Percentiles rank a stretch among this genome's conserved stretches.
These are phyloP conservation scores for Hippolais icterina DNA, from an alignment of 2,113 vertebrate species.

Conservation along the genomic window DNA sequence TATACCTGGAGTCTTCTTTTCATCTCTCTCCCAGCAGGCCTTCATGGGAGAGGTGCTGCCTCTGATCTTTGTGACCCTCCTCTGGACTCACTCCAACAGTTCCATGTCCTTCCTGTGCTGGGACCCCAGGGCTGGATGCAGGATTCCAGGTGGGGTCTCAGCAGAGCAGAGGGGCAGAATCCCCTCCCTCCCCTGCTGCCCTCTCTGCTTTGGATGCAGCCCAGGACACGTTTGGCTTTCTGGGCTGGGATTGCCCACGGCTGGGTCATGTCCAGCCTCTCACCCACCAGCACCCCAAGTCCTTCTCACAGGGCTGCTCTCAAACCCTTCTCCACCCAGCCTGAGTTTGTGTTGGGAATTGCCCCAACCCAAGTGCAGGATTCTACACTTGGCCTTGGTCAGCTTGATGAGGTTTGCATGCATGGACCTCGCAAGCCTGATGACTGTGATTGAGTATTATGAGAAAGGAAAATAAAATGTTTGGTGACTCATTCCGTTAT, in stretches of 20 bases:
- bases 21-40: background rate
- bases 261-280: background rate
- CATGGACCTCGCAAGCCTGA: background rate
- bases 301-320: background rate
- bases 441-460: background rate
- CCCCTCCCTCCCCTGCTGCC: background rate
- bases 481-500: background rate
- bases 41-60: background rate
- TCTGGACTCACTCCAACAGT: fast-evolving
- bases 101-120: background rate
- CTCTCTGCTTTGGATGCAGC: background rate
- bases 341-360: background rate
- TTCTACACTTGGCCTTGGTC: too few relatives aligned
- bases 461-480: background rate
- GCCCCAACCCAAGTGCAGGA: background rate
- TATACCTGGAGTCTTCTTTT: background rate
- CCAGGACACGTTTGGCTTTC: background rate
- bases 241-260: background rate
- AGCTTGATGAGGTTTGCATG: background rate
- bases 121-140: background rate
- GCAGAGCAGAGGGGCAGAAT: background rate
- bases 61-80: background rate
- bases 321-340: background rate
- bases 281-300: background rate
- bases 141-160: background rate